Conservation (phyloP, 37 sponge, comb jelly and placozoan species). For the Petrosia ficiformis region DNA sequence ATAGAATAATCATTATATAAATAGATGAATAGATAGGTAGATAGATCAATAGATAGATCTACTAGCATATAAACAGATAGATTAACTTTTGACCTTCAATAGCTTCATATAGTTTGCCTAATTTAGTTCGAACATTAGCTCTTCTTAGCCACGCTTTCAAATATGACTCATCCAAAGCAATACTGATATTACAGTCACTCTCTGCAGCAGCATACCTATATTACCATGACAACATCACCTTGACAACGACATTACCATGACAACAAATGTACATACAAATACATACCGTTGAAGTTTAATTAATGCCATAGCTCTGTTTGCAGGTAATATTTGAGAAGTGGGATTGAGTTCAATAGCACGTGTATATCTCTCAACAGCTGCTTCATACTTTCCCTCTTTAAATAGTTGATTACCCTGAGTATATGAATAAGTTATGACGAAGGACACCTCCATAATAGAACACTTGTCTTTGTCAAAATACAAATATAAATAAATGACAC, state of each 20-base stretch:
- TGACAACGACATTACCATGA: background rate
- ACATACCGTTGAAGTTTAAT: slow-evolving; percentile 81
- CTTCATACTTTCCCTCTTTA: slow-evolving; percentile 76
- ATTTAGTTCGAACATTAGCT: slow-evolving; percentile 41
- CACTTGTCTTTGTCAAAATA: background rate
- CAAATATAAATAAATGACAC: background rate
- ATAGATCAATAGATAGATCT: no score
- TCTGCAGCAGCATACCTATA: slow-evolving; percentile 80
- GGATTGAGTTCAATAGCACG: slow-evolving; percentile 79
- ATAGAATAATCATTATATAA: slow-evolving; percentile 2
- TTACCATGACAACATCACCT: background rate
- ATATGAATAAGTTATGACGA: background rate
- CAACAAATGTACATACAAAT: background rate
- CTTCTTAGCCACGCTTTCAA: slow-evolving; percentile 77
- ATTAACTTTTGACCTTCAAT: slow-evolving; percentile 26
- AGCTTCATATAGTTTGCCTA: slow-evolving; percentile 37
- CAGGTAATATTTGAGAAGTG: slow-evolving; percentile 61
- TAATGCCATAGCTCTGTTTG: slow-evolving; percentile 97
- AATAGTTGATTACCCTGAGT: slow-evolving; percentile 82
- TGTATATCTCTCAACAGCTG: slow-evolving; percentile 88
- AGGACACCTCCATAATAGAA: background rate
- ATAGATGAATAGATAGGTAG: background rate
- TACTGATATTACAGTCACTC: slow-evolving; percentile 58
- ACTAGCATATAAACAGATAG: background rate
- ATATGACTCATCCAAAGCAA: slow-evolving; percentile 65